Conservation (phyloP, 2,113 vertebrate species). For the Carassius carassius region DNA sequence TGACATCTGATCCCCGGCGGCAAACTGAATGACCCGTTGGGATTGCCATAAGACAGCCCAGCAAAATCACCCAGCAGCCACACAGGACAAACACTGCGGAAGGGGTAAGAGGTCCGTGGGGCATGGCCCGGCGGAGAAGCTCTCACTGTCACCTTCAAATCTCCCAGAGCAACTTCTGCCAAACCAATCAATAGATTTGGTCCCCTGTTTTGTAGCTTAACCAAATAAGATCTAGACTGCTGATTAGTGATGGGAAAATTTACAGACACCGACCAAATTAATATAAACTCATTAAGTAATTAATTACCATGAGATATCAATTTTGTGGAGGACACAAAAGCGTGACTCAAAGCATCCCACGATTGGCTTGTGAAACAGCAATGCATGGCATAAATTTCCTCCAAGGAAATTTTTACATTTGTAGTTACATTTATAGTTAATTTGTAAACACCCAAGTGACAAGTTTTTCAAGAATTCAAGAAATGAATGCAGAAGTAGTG, state of each 20-base stretch:
- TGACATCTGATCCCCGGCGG: too few species aligned
- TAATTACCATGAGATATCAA: neutral
- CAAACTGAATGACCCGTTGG: too few species aligned
- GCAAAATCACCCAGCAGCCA: too few species aligned
- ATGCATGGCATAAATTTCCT: neutral
- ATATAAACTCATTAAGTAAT: neutral
- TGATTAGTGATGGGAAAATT: conserved; percentile 4
- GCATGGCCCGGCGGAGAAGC: too few species aligned
- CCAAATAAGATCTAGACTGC: neutral
- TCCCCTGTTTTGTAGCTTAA: neutral
- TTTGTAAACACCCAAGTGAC: too few species aligned
- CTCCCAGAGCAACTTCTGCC: too few species aligned
- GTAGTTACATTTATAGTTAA: neutral
- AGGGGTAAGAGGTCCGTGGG: too few species aligned
- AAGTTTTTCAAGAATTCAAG: too few species aligned
- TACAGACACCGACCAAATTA: neutral
- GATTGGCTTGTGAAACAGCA: neutral
- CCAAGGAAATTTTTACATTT: neutral
- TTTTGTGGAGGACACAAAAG: conserved; percentile 2
- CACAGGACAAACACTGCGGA: too few species aligned
- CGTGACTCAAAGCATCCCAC: neutral
- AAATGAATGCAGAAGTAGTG: too few species aligned
- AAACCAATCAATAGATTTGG: conserved; percentile 2
- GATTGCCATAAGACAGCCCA: too few species aligned
- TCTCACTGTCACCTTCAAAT: too few species aligned